Evolutionary conservation across 2,888 invertebrate genomes (phyloP).

Genomic region (Eupithecia insigniata): DNA sequence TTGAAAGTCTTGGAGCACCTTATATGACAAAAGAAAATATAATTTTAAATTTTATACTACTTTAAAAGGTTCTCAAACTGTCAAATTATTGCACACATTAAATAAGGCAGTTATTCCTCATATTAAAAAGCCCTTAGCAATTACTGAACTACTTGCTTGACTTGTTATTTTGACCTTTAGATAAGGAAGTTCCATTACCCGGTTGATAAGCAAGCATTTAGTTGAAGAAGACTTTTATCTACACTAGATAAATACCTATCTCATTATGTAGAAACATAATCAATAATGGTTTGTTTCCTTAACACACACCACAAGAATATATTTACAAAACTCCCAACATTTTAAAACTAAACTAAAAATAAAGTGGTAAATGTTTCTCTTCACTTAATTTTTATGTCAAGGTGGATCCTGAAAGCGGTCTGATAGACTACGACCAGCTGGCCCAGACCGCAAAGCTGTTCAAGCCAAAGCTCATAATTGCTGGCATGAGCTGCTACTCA

Average conservation of each 20-base stretch:
- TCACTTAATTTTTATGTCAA: conserved; percentile 42
- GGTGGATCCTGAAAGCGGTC: conserved; percentile 90
- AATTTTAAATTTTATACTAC: neutral
- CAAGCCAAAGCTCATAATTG: conserved; percentile 96
- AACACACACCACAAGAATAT: no score
- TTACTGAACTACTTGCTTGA: conserved; percentile 42
- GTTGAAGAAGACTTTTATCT: neutral
- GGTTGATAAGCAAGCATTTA: neutral
- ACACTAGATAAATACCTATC: neutral
- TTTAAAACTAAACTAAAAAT: no score
- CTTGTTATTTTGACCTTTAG: conserved; percentile 31
- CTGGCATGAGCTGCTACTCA: conserved; percentile 97
- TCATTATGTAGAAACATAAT: no score
- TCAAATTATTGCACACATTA: neutral
- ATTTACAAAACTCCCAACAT: no score
- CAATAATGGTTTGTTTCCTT: neutral
- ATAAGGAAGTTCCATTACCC: conserved; percentile 6
- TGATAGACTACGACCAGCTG: conserved; percentile 96
- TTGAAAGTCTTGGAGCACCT: neutral
- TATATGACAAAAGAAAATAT: neutral
- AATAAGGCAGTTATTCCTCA: neutral
- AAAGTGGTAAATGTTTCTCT: no score
- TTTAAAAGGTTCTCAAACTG: neutral
- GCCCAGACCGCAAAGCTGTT: conserved; percentile 92
- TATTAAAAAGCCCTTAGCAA: neutral